phyloP scores from a whole-genome alignment of 2,888 invertebrate species.

The Thyatira batis region DNA sequence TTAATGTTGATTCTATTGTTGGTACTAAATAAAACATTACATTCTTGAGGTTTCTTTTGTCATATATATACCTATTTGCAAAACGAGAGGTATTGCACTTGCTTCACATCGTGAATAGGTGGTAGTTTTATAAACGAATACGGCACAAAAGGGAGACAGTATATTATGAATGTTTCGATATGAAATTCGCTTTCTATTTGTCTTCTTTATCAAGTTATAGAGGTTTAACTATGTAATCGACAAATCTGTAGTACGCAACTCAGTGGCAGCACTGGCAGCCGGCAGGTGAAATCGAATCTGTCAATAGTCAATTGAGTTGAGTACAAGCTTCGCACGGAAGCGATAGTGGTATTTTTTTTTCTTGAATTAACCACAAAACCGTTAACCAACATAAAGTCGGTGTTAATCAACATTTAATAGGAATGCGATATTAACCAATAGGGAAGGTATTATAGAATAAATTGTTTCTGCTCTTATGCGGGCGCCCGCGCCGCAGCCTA shows the following conservation, averaged over 20 bases:
- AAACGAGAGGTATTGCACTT: too few species aligned
- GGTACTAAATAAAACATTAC: too few species aligned
- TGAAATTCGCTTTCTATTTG: too few species aligned
- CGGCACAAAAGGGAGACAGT: too few species aligned
- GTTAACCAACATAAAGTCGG: slow-evolving; percentile 68
- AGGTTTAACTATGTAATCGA: not conserved
- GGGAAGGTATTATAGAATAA: slow-evolving; percentile 72
- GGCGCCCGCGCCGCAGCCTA: slow-evolving; percentile 63
- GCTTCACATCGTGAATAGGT: too few species aligned
- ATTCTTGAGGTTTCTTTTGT: too few species aligned
- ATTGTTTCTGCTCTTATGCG: slow-evolving; percentile 64
- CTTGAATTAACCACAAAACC: slow-evolving; percentile 49
- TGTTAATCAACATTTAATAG: slow-evolving; percentile 71
- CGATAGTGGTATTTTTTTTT: slow-evolving; percentile 1
- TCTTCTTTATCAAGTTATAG: too few species aligned
- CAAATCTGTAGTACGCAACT: not conserved
- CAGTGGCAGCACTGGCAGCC: not conserved
- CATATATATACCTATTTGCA: too few species aligned
- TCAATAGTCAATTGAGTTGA: not conserved
- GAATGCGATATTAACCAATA: slow-evolving; percentile 73
- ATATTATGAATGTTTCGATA: too few species aligned
- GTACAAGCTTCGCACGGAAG: not conserved
- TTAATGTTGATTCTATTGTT: not conserved
- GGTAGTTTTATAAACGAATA: too few species aligned
- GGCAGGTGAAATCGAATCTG: not conserved